Evolutionary conservation across 2,797 vertebrate species (phyloP).

Genomic region (Cyclura pinguis): DNA sequence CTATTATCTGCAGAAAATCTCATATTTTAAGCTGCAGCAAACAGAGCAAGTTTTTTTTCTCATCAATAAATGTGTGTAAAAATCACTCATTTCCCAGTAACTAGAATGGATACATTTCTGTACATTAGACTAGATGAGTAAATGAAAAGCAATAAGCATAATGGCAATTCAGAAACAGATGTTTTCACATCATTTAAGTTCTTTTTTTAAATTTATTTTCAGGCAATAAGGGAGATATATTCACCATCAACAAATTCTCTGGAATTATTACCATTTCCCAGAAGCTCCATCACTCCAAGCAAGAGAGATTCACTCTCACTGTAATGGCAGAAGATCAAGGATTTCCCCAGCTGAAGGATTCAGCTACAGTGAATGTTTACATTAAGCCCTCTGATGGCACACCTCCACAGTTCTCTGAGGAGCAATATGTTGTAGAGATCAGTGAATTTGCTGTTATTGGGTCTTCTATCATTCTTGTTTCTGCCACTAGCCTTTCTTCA

Average conservation of each 20-base stretch:
- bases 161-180: neutral
- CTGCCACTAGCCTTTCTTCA: slow-evolving; percentile 84
- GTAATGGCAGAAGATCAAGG: slow-evolving; percentile 92
- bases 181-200: slow-evolving; percentile 46
- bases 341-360: slow-evolving; percentile 87
- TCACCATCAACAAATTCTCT: slow-evolving; percentile 84
- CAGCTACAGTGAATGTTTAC: slow-evolving; percentile 85
- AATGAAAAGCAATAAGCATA: slow-evolving; percentile 37
- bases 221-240: slow-evolving; percentile 90
- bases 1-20: slow-evolving; percentile 32
- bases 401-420: slow-evolving; percentile 86
- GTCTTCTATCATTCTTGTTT: slow-evolving; percentile 85
- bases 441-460: slow-evolving; percentile 85
- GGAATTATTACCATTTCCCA: slow-evolving; percentile 88
- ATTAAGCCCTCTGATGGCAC: slow-evolving; percentile 86
- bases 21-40: slow-evolving; percentile 37
- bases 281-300: slow-evolving; percentile 80
- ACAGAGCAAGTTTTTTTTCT: too few relatives aligned
- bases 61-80: neutral
- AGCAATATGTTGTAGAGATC: slow-evolving; percentile 91
- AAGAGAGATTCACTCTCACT: slow-evolving; percentile 86
- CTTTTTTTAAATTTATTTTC: slow-evolving; percentile 57
- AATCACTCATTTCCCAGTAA: slow-evolving; percentile 8
- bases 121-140: slow-evolving; percentile 13
- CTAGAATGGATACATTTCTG: slow-evolving; percentile 38